These are phyloP conservation scores for Ridgeia piscesae DNA, from an alignment of 1,140 invertebrate genomes.

Conservation along the genomic window DNA sequence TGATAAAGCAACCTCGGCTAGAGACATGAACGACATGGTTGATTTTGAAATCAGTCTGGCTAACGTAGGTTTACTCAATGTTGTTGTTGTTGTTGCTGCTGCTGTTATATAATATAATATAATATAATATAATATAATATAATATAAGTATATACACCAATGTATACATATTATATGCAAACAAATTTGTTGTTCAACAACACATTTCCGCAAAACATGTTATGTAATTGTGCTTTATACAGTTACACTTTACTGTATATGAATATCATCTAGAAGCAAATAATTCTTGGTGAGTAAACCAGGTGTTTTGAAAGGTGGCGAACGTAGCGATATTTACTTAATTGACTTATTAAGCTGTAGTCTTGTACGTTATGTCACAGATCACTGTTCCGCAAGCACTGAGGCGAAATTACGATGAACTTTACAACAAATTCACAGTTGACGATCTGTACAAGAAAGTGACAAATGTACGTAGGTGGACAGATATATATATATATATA, in stretches of 20 bases:
- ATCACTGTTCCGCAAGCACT: constrained; percentile 84
- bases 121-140: no score
- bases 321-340: no score
- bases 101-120: no score
- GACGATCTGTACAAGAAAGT: constrained; percentile 66
- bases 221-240: not conserved
- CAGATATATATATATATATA: no score
- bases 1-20: constrained; percentile 62
- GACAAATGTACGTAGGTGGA: constrained; percentile 61
- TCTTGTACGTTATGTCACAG: constrained; percentile 47
- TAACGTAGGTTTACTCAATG: constrained; percentile 60
- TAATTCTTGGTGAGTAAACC: no score
- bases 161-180: not conserved
- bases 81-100: no score
- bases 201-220: not conserved
- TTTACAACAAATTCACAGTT: constrained; percentile 86
- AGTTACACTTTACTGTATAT: no score
- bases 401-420: constrained; percentile 82
- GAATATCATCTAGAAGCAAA: no score
- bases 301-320: no score
- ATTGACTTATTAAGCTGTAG: not conserved
- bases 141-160: no score
- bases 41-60: constrained; percentile 82
- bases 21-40: constrained; percentile 74
- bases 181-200: not conserved